Evolutionary conservation across 2,797 vertebrate species (phyloP).

Genomic region (Pangasius sanitwongsei): DNA sequence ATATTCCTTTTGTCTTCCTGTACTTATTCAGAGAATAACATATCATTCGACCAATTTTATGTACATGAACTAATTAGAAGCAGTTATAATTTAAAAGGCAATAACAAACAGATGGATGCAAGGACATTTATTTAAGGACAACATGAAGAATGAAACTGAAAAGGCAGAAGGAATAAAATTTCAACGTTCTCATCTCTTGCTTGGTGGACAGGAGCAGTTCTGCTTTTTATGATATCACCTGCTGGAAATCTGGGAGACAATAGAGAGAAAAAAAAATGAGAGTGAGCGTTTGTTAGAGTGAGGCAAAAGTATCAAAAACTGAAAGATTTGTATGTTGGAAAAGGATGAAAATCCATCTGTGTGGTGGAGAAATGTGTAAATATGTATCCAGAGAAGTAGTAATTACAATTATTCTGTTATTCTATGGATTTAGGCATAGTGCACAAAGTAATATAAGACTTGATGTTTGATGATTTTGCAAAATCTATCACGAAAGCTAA

Average conservation of each 20-base stretch:
- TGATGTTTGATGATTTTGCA: background rate
- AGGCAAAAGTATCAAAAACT: background rate
- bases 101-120: background rate
- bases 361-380: background rate
- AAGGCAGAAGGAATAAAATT: background rate
- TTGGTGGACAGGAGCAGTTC: background rate
- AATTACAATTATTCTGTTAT: background rate
- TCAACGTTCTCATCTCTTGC: background rate
- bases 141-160: background rate
- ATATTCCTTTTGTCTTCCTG: background rate
- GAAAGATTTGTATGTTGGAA: too few relatives aligned
- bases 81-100: background rate
- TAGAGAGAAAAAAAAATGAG: background rate
- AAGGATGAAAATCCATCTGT: background rate
- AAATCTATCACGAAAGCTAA: background rate
- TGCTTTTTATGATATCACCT: background rate
- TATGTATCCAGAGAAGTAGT: background rate
- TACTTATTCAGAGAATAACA: background rate
- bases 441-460: background rate
- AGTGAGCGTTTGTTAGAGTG: background rate
- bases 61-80: background rate
- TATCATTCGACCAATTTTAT: background rate
- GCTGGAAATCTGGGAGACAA: background rate
- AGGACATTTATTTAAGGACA: background rate
- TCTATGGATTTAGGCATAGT: background rate